Conservation (phyloP, 1,140 invertebrate species). For the Cryptotermes secundus region DNA sequence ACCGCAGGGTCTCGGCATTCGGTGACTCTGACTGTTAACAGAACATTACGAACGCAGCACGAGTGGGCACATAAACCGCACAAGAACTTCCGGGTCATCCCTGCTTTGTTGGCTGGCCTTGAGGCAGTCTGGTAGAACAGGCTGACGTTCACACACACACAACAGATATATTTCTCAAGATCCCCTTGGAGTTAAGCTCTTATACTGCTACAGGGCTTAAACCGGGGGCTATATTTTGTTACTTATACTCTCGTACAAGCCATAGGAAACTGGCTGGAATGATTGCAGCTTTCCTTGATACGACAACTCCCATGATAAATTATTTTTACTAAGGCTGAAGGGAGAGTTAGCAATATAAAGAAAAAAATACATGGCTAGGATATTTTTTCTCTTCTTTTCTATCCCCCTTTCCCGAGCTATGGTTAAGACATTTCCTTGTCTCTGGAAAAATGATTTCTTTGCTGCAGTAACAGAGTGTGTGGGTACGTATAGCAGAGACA, state of each 20-base stretch:
- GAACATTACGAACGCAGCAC: no score
- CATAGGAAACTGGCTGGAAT: constrained; percentile 7
- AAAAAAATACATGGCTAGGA: constrained; percentile 5
- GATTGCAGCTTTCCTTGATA: neutral
- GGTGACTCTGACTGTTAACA: no score
- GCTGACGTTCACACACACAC: neutral
- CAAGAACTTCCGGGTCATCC: neutral
- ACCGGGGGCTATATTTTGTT: neutral
- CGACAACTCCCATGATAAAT: constrained; percentile 18
- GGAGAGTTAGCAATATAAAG: neutral
- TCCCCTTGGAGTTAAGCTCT: neutral
- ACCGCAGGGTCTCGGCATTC: no score
- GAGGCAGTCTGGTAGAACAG: neutral
- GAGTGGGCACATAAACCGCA: no score
- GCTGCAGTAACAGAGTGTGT: neutral
- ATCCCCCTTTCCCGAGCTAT: neutral
- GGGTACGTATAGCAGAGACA: neutral
- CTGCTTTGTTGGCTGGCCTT: neutral
- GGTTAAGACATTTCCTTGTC: neutral
- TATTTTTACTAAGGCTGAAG: neutral
- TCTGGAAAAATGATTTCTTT: constrained; percentile 6
- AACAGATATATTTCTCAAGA: neutral
- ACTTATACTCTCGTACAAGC: neutral
- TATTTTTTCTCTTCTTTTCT: neutral
- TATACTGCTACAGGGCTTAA: constrained; percentile 10